A percentile compares a stretch with the other conserved stretches of the same genome.
phyloP scores from a whole-genome alignment of 2,113 vertebrate genomes.

The Catharus minimus region DNA sequence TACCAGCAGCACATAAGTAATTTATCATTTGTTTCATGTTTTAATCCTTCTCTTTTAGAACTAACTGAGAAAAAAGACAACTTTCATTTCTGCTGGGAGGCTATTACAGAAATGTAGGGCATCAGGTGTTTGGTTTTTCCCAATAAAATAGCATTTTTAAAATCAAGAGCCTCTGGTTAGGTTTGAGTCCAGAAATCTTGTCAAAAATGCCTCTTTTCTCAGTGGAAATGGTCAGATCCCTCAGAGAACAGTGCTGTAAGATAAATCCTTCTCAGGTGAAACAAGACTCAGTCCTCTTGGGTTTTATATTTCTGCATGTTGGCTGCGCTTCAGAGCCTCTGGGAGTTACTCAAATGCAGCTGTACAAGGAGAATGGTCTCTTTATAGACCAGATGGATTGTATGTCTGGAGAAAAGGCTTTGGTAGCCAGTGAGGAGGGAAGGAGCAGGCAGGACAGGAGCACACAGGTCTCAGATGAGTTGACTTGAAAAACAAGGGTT shows the following conservation, averaged over 20 bases:
- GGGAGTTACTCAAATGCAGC: constrained; percentile 14
- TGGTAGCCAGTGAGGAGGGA: not conserved
- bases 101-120: not conserved
- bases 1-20: not conserved
- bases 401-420: constrained; percentile 24
- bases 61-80: not conserved
- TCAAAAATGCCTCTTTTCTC: not conserved
- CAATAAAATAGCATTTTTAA: not conserved
- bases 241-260: not conserved
- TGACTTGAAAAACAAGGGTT: not conserved
- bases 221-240: not conserved
- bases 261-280: constrained; percentile 17
- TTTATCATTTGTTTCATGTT: not conserved
- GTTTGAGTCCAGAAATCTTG: not conserved
- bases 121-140: not conserved
- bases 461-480: not conserved
- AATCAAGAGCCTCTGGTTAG: not conserved
- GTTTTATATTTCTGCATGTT: constrained; percentile 50
- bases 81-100: not conserved
- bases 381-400: constrained; percentile 25
- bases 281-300: constrained; percentile 7
- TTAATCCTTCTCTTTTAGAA: not conserved
- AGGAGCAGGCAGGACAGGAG: not conserved
- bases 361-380: constrained; percentile 41
- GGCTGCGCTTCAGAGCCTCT: constrained; percentile 40